phyloP scores from a whole-genome alignment of 2,888 invertebrate species.

The Apamea anceps region DNA sequence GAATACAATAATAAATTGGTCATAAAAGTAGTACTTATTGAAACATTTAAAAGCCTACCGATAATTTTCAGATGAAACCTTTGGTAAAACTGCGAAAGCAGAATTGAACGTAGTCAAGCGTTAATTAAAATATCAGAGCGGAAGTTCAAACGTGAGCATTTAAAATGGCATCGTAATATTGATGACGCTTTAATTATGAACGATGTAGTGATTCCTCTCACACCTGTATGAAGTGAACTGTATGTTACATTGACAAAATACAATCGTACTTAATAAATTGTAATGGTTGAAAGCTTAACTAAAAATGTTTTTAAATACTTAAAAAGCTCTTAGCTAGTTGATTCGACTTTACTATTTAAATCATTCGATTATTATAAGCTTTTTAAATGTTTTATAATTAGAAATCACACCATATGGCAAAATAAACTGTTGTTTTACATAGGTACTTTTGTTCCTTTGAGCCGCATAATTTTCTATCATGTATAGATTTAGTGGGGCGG shows the following conservation, averaged over 20 bases:
- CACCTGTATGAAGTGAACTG: conserved; percentile 6
- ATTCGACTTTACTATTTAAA: neutral
- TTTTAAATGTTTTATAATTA: neutral
- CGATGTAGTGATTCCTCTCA: neutral
- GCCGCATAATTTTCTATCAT: neutral
- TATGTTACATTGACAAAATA: neutral
- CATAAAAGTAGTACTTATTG: conserved; percentile 11
- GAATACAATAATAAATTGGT: conserved; percentile 17
- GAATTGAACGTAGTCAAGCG: neutral
- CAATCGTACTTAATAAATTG: neutral
- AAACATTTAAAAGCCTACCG: conserved; percentile 16
- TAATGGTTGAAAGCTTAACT: neutral
- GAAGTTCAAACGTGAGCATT: conserved; percentile 5
- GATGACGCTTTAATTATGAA: neutral
- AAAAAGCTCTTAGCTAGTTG: neutral
- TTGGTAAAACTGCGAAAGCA: conserved; percentile 2
- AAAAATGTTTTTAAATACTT: neutral
- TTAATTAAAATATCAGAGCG: conserved; percentile 8
- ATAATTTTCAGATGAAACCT: conserved; percentile 20
- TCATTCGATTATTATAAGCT: neutral
- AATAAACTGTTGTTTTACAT: neutral
- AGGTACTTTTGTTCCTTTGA: neutral
- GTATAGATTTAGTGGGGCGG: neutral
- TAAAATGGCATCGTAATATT: conserved; percentile 1
- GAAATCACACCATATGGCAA: neutral